Evolutionary conservation across 1,140 invertebrate species (phyloP).

Genomic region (Hirudo medicinalis): DNA sequence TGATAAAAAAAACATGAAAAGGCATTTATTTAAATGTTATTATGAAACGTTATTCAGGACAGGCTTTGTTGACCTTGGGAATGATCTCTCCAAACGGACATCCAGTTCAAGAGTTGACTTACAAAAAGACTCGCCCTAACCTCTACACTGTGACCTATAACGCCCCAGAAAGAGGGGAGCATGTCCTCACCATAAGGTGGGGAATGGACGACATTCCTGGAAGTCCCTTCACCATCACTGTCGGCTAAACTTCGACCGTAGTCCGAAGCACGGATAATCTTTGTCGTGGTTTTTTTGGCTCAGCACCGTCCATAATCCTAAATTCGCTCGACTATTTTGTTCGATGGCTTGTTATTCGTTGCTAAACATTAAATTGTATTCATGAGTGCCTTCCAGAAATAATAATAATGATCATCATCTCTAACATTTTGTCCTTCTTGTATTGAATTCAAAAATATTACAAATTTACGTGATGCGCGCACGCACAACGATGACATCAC

Average conservation of each 20-base stretch:
- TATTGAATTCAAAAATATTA: too few relatives aligned
- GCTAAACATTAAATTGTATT: too few relatives aligned
- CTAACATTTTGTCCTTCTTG: background rate
- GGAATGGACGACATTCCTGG: conserved; percentile 92
- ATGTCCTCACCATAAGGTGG: conserved; percentile 86
- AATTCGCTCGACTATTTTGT: too few relatives aligned
- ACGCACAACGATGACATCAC: background rate
- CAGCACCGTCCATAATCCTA: too few relatives aligned
- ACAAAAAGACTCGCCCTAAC: conserved; percentile 81
- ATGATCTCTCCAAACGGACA: conserved; percentile 68
- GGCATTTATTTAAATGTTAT: too few relatives aligned
- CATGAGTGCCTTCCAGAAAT: background rate
- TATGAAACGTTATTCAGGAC: conserved; percentile 50
- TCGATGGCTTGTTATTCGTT: too few relatives aligned
- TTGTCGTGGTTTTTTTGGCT: background rate
- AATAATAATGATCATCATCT: background rate
- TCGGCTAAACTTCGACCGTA: conserved; percentile 27
- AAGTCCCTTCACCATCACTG: conserved; percentile 58
- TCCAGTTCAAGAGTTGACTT: conserved; percentile 81
- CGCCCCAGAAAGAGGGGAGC: conserved; percentile 56
- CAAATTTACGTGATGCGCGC: background rate
- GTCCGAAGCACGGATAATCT: background rate
- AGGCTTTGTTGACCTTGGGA: conserved; percentile 81
- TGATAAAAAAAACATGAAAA: too few relatives aligned
- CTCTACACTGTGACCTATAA: conserved; percentile 51